These are phyloP conservation scores for Piscicola geometra DNA, from an alignment of 2,888 invertebrate genomes.

Conservation along the genomic window DNA sequence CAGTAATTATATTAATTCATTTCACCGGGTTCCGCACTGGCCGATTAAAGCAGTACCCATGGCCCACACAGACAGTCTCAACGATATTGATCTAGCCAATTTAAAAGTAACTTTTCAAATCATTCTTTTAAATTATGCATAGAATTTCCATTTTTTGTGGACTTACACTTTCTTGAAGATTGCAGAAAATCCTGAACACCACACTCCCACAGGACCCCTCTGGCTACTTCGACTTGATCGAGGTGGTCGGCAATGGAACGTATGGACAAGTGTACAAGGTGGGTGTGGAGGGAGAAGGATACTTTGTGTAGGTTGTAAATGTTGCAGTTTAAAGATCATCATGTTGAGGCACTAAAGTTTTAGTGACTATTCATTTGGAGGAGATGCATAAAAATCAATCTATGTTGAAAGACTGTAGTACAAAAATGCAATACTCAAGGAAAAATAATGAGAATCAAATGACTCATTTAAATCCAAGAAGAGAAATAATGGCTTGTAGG, in stretches of 20 bases:
- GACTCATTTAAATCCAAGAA: too few species aligned
- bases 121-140: constrained; percentile 2
- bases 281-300: too few species aligned
- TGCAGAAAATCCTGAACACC: background rate
- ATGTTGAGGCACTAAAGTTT: too few species aligned
- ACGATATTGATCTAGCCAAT: constrained; percentile 30
- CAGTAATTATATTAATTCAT: background rate
- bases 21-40: constrained; percentile 9
- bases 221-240: constrained; percentile 34
- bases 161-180: background rate
- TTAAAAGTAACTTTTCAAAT: constrained; percentile 19
- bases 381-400: too few species aligned
- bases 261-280: constrained; percentile 36
- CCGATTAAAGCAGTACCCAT: background rate
- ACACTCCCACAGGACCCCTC: constrained; percentile 31
- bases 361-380: too few species aligned
- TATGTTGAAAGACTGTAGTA: too few species aligned
- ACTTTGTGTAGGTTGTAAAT: too few species aligned
- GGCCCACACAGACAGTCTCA: constrained; percentile 22
- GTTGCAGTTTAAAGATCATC: too few species aligned
- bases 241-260: constrained; percentile 34
- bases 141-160: background rate
- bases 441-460: too few species aligned
- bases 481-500: too few species aligned
- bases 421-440: too few species aligned